Evolutionary conservation across 2,797 vertebrate genomes (phyloP).

Genomic region (Syngnathus rostellatus): DNA sequence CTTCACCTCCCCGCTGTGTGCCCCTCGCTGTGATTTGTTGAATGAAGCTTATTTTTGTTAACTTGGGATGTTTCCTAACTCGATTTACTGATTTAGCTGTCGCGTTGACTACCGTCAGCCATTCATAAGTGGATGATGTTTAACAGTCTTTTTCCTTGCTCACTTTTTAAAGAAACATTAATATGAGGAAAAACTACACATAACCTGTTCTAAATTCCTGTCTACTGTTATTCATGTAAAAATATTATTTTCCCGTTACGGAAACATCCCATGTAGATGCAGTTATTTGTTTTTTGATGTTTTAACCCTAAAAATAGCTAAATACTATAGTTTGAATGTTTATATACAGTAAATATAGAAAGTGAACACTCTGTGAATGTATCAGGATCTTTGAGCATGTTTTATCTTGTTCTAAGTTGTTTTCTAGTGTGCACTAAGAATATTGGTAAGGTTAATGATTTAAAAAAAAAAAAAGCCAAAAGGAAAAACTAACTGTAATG

Average conservation of each 20-base stretch:
- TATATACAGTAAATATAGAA: neutral
- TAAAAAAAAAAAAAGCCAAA: too few species aligned
- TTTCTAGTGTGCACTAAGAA: neutral
- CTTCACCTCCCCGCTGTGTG: slow-evolving; percentile 29
- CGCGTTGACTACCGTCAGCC: neutral
- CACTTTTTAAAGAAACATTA: too few species aligned
- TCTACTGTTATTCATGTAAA: neutral
- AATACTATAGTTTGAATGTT: neutral
- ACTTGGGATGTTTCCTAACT: slow-evolving; percentile 42
- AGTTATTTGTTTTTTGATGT: slow-evolving; percentile 21
- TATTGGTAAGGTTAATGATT: too few species aligned
- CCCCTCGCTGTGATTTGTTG: neutral
- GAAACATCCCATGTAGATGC: slow-evolving; percentile 37
- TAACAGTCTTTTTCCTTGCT: neutral
- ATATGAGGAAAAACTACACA: too few species aligned
- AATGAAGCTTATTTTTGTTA: neutral
- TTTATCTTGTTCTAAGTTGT: neutral
- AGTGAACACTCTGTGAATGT: neutral
- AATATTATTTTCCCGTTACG: slow-evolving; percentile 23
- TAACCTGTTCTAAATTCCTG: too few species aligned
- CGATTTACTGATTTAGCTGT: slow-evolving; percentile 12
- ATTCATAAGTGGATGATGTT: neutral
- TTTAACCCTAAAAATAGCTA: neutral
- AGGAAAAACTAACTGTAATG: too few species aligned
- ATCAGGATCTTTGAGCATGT: neutral